phyloP scores from a whole-genome alignment of 2,113 vertebrate species.

The Dipodomys merriami region DNA sequence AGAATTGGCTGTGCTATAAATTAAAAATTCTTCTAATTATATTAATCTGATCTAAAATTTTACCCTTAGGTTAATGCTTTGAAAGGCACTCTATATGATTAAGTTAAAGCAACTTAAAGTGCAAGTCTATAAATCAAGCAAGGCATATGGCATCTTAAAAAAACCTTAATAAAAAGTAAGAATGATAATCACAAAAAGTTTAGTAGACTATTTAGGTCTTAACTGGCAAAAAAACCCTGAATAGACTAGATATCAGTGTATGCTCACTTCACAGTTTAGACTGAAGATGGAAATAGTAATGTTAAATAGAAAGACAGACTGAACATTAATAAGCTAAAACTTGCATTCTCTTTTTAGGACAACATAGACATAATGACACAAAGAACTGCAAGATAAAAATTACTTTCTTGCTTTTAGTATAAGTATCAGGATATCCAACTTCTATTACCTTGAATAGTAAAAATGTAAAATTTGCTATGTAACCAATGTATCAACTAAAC shows the following conservation, averaged over 20 bases:
- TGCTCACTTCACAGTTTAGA: conserved; percentile 21
- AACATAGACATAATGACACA: background rate
- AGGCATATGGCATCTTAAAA: background rate
- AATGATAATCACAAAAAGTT: background rate
- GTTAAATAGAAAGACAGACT: background rate
- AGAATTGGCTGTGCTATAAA: background rate
- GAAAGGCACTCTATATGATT: background rate
- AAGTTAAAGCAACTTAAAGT: conserved; percentile 35
- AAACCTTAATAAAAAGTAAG: background rate
- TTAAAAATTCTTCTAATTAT: conserved; percentile 38
- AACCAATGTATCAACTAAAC: background rate
- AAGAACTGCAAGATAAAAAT: background rate
- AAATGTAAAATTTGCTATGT: background rate
- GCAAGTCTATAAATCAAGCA: background rate
- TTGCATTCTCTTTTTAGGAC: background rate
- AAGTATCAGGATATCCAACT: background rate
- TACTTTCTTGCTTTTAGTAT: background rate
- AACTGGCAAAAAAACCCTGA: background rate
- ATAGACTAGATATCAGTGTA: background rate
- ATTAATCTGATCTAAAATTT: conserved; percentile 28
- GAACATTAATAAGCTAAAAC: background rate
- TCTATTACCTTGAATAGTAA: background rate
- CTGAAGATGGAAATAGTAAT: background rate
- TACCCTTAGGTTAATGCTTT: background rate
- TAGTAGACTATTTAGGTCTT: background rate